Evolutionary conservation across 2,888 invertebrate genomes (phyloP).

Genomic region (Drosophila ochracea): DNA sequence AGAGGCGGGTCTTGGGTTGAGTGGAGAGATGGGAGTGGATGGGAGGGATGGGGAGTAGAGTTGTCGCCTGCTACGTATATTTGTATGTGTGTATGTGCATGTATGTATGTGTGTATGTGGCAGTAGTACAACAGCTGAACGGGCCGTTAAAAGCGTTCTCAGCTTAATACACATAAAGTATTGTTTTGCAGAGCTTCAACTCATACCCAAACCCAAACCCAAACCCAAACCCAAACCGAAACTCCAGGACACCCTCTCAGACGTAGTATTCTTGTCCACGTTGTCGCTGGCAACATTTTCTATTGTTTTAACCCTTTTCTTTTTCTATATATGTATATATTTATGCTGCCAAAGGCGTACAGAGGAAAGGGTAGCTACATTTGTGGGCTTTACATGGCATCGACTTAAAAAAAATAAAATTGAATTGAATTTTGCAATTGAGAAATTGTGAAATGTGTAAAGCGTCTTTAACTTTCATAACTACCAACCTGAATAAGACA

Average conservation of each 20-base stretch:
- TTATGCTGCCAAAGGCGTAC: constrained; percentile 18
- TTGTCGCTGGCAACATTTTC: constrained; percentile 61
- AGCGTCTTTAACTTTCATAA: constrained; percentile 30
- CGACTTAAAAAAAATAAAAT: constrained; percentile 55
- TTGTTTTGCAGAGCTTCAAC: constrained; percentile 48
- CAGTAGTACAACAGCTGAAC: constrained; percentile 67
- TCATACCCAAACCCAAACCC: constrained; percentile 7
- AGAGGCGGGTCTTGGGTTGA: constrained; percentile 10
- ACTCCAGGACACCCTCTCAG: constrained; percentile 10
- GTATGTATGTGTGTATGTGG: constrained; percentile 2
- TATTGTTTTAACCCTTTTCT: constrained; percentile 78
- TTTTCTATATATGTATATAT: constrained; percentile 13
- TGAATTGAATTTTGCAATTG: constrained; percentile 39
- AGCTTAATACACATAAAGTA: constrained; percentile 74
- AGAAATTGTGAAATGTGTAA: constrained; percentile 21
- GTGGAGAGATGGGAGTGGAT: constrained; percentile 13
- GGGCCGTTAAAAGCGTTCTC: constrained; percentile 68
- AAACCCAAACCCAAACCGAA: background rate
- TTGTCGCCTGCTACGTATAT: background rate
- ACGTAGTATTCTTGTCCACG: constrained; percentile 18
- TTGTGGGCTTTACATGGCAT: constrained; percentile 61
- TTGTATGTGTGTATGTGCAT: background rate
- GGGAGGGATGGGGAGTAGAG: constrained; percentile 1
- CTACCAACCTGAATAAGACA: background rate
- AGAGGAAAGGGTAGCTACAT: constrained; percentile 33